Percentiles rank a stretch among this genome's conserved stretches.
These are phyloP conservation scores for Apodemia duryi DNA, from an alignment of 2,888 invertebrate species.

Conservation along the genomic window DNA sequence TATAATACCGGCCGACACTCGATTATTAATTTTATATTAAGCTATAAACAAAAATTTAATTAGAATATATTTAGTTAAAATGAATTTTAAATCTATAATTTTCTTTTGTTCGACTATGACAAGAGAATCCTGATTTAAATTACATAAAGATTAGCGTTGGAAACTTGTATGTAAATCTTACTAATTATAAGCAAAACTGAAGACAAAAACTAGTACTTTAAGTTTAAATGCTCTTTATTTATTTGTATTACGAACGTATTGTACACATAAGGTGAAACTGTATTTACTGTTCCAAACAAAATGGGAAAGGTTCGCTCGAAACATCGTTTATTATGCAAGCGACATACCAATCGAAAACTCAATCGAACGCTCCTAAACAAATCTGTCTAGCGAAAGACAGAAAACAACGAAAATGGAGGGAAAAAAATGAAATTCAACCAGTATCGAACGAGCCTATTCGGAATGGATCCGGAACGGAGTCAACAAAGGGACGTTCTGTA, in stretches of 20 bases:
- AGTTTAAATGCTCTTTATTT: too few relatives aligned
- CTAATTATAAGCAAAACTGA: too few relatives aligned
- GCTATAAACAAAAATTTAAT: too few relatives aligned
- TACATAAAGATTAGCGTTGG: too few relatives aligned
- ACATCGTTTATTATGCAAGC: constrained; percentile 20
- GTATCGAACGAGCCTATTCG: constrained; percentile 66
- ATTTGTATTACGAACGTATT: background rate
- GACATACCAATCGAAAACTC: constrained; percentile 29
- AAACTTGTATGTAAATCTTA: too few relatives aligned
- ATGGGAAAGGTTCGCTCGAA: constrained; percentile 10
- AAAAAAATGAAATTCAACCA: constrained; percentile 51
- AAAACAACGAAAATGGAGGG: constrained; percentile 44
- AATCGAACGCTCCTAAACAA: constrained; percentile 43
- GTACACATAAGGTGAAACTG: background rate
- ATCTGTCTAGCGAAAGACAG: constrained; percentile 49
- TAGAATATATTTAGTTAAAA: too few relatives aligned
- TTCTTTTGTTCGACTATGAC: too few relatives aligned
- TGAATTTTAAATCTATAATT: too few relatives aligned
- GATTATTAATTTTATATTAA: too few relatives aligned
- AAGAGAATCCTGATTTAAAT: too few relatives aligned
- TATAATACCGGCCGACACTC: too few relatives aligned
- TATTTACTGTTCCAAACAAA: constrained; percentile 1
- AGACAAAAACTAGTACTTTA: too few relatives aligned
- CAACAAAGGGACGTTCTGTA: constrained; percentile 74
- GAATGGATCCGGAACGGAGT: constrained; percentile 62